Conservation (phyloP, 2,113 vertebrate species). For the Plestiodon gilberti region DNA sequence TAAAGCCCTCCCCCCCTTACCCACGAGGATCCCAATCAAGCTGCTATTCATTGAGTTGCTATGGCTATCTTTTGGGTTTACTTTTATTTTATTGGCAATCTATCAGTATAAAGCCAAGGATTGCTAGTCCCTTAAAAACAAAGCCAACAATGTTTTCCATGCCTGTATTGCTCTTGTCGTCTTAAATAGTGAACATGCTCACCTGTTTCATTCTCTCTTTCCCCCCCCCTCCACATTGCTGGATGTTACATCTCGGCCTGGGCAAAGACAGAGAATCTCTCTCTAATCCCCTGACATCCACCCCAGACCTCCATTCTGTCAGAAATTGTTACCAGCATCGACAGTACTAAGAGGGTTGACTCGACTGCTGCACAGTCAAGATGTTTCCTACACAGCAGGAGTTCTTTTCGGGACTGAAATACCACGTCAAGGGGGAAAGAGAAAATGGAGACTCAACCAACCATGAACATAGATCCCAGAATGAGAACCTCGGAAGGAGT, state of each 20-base stretch:
- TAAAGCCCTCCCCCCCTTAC: too few relatives aligned
- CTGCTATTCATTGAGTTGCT: too few relatives aligned
- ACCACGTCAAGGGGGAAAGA: background rate
- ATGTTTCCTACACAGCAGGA: background rate
- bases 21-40: too few relatives aligned
- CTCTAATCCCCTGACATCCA: background rate
- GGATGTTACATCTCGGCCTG: background rate
- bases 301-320: background rate
- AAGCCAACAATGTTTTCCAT: background rate
- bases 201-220: background rate
- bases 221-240: too few relatives aligned
- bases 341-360: background rate
- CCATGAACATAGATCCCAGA: background rate
- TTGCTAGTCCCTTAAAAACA: background rate
- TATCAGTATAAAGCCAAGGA: background rate
- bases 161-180: background rate
- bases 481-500: slow-evolving; percentile 13
- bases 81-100: too few relatives aligned
- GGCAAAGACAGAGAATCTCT: background rate
- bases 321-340: slow-evolving; percentile 6
- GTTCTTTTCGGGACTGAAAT: slow-evolving; percentile 22
- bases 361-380: slow-evolving; percentile 4
- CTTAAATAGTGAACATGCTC: background rate
- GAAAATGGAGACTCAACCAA: background rate
- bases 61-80: too few relatives aligned